Base-by-base conservation (phyloP, 2,888 invertebrate genomes). In the Leptopilina myrica region DNA sequence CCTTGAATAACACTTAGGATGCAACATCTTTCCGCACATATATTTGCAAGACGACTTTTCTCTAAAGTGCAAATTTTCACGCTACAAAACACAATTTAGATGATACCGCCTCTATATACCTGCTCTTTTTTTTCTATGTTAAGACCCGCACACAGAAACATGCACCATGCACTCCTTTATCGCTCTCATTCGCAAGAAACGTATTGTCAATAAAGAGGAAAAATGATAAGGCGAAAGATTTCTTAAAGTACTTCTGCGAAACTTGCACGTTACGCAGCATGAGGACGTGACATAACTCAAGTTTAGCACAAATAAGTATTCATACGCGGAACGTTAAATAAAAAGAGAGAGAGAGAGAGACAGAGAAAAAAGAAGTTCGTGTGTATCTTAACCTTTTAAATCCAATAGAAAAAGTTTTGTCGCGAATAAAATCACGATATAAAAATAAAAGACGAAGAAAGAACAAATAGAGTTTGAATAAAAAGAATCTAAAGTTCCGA, bases 231-330 rank as follows among this genome's bases (percentile, higher is more conserved):
- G 14, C 56, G 14, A 40, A 73, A 73, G 33, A 40, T 56, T 73
- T 73, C 56, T 33, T 56, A 40, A 56, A 40, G 56, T 56, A 73
- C 33, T 73, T 73, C 56, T 56, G 33, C n/a, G 73, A 56, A 56
- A 73, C n/a, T 56, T 14, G 5, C 53, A 73, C 53, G 14, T 73
- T 56, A 73, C 56, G 73, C 56, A 73, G 33, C 73, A n/a, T 49
- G 9, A 73, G 56, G 73, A 49, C 73, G 56, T 73, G 53, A 33
- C 33, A 56, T 73, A 56, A 73, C 33, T 73, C 73, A 73, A 5
- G n/a, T 56, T 33, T 73, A 40, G 56, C 53, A 26, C 53, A 73
- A 33, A 73, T 46, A 66, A 46, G 66, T 46, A 66, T 46, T 43
- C 66, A 66, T 66, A 46, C 15, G 15, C 43, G 46, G 43, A 66